Evolutionary conservation across 2,113 vertebrate species (phyloP).

Genomic region (Carassius auratus): DNA sequence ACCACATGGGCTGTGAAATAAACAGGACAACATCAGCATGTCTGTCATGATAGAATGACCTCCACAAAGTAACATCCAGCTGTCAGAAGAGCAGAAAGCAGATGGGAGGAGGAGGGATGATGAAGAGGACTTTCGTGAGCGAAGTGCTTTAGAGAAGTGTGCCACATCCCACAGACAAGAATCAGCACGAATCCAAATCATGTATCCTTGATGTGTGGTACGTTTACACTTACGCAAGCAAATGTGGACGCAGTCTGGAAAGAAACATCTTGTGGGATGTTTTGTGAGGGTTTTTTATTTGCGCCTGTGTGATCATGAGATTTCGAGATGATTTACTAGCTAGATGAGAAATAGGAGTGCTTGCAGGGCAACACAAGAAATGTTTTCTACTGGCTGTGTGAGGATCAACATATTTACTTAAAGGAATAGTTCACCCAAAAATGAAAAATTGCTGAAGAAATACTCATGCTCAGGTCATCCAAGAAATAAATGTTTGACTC

Average conservation of each 20-base stretch:
- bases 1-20: conserved; percentile 10
- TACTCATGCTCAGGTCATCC: not conserved
- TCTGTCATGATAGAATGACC: conserved; percentile 41
- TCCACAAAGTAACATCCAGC: conserved; percentile 31
- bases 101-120: conserved; percentile 53
- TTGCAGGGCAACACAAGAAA: not conserved
- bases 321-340: not conserved
- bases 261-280: not conserved
- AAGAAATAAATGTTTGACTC: not conserved
- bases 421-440: not conserved
- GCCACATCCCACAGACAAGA: not conserved
- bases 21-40: conserved; percentile 42
- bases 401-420: too few relatives aligned
- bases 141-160: not conserved
- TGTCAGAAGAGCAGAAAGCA: conserved; percentile 51
- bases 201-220: not conserved
- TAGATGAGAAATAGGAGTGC: not conserved
- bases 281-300: conserved; percentile 1
- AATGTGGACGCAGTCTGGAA: not conserved
- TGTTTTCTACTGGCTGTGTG: not conserved
- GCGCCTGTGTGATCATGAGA: not conserved
- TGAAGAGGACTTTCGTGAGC: conserved; percentile 48
- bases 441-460: not conserved
- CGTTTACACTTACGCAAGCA: conserved; percentile 2
- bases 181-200: not conserved